Percentiles rank a stretch among this genome's conserved stretches.
Conservation (phyloP, 2,888 invertebrate genomes). For the Anarsia innoxiella region DNA sequence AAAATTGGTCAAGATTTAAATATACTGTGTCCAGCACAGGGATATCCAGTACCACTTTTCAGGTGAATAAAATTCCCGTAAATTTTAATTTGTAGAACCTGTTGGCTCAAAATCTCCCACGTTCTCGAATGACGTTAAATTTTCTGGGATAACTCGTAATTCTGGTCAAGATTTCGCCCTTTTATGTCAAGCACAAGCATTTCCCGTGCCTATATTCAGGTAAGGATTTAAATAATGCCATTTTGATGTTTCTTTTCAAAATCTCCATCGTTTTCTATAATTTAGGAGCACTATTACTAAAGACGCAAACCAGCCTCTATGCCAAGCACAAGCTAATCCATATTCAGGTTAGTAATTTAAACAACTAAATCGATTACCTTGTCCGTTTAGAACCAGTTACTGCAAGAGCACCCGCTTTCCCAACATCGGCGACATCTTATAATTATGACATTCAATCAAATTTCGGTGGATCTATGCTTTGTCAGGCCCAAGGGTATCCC, state of each 20-base stretch:
- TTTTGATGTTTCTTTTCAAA: slow-evolving; percentile 78
- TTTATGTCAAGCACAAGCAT: slow-evolving; percentile 83
- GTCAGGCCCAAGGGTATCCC: slow-evolving; percentile 77
- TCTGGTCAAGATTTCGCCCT: slow-evolving; percentile 75
- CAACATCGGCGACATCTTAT: slow-evolving; percentile 68
- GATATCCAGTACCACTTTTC: slow-evolving; percentile 80
- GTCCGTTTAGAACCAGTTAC: slow-evolving; percentile 66
- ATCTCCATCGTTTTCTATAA: slow-evolving; percentile 78
- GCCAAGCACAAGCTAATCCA: slow-evolving; percentile 87
- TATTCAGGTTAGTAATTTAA: slow-evolving; percentile 59
- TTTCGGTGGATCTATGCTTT: slow-evolving; percentile 65
- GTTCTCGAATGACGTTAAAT: slow-evolving; percentile 77
- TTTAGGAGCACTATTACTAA: slow-evolving; percentile 15
- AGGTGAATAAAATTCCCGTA: slow-evolving; percentile 47
- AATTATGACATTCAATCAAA: slow-evolving; percentile 55
- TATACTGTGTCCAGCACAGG: slow-evolving; percentile 81
- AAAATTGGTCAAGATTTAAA: slow-evolving; percentile 70
- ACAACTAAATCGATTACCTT: slow-evolving; percentile 15
- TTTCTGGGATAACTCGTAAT: slow-evolving; percentile 50
- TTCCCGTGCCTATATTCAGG: slow-evolving; percentile 83
- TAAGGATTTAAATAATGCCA: slow-evolving; percentile 36
- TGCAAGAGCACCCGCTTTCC: slow-evolving; percentile 67
- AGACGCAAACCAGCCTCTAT: slow-evolving; percentile 74
- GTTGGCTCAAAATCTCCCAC: slow-evolving; percentile 80
- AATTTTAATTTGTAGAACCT: slow-evolving; percentile 69